Percentiles rank a stretch among this genome's conserved stretches.
Conservation (phyloP, 2,888 invertebrate species). For the Hirudinaria manillensis region DNA sequence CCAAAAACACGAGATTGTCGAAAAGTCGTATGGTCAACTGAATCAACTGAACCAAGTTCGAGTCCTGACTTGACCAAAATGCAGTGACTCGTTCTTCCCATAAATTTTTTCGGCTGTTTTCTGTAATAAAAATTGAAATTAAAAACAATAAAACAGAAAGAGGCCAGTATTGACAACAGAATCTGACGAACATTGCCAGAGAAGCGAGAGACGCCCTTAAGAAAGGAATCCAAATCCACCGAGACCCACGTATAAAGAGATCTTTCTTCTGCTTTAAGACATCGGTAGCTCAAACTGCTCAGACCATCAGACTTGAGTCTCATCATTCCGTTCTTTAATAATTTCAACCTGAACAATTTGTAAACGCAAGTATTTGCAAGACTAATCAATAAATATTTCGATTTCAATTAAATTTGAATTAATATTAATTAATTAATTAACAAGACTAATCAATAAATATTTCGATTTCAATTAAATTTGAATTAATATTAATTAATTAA, state of each 20-base stretch:
- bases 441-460: neutral
- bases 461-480: neutral
- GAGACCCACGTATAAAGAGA: conserved; percentile 26
- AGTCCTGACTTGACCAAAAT: too few species aligned
- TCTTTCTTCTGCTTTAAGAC: conserved; percentile 21
- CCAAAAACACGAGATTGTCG: too few species aligned
- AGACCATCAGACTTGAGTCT: conserved; percentile 33
- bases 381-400: neutral
- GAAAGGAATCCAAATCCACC: conserved; percentile 22
- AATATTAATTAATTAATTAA: neutral
- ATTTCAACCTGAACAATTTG: conserved; percentile 21
- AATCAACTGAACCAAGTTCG: too few species aligned
- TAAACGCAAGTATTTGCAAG: neutral
- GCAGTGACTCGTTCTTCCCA: too few species aligned
- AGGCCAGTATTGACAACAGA: neutral
- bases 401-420: neutral
- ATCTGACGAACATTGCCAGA: neutral
- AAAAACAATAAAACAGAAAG: neutral
- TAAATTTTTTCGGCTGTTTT: too few species aligned
- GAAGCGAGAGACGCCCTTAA: too few species aligned
- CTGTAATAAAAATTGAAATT: too few species aligned
- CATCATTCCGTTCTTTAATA: conserved; percentile 22
- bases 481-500: neutral
- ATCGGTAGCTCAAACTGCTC: conserved; percentile 24
- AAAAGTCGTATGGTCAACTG: too few species aligned